These are phyloP conservation scores for Misgurnus anguillicaudatus DNA, from an alignment of 2,113 vertebrate species.

Conservation along the genomic window DNA sequence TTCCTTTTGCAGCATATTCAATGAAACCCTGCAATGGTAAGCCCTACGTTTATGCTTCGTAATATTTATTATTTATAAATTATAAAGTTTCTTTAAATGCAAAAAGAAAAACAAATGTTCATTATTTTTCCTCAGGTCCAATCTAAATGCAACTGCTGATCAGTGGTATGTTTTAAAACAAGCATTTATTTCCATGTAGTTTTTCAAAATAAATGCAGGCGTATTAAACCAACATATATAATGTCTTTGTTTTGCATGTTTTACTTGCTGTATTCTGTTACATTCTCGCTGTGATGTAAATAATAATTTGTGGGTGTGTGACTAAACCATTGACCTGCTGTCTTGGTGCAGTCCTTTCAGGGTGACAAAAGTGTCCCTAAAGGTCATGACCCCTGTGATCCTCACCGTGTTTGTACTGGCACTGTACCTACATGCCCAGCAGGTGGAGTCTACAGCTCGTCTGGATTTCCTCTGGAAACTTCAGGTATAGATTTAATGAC, in stretches of 20 bases:
- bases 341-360: constrained; percentile 62
- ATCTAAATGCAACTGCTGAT: constrained; percentile 80
- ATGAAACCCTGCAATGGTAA: constrained; percentile 74
- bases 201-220: not conserved
- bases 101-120: not conserved
- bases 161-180: constrained; percentile 78
- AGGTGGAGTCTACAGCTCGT: constrained; percentile 94
- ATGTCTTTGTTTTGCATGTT: no score
- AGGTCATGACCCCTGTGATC: constrained; percentile 90
- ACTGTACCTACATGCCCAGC: constrained; percentile 94
- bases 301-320: not conserved
- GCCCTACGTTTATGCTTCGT: constrained; percentile 12
- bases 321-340: not conserved
- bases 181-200: not conserved
- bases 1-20: constrained; percentile 64
- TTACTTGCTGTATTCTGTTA: constrained; percentile 1
- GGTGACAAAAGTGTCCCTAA: constrained; percentile 87
- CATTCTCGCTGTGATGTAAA: constrained; percentile 7
- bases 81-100: not conserved
- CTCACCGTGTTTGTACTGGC: constrained; percentile 93
- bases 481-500: constrained; percentile 75
- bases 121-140: constrained; percentile 61
- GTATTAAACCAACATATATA: not conserved
- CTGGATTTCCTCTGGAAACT: constrained; percentile 98
- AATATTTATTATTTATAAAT: not conserved